Conservation (phyloP, 2,888 invertebrate genomes). For the Chrysolina oricalcia region DNA sequence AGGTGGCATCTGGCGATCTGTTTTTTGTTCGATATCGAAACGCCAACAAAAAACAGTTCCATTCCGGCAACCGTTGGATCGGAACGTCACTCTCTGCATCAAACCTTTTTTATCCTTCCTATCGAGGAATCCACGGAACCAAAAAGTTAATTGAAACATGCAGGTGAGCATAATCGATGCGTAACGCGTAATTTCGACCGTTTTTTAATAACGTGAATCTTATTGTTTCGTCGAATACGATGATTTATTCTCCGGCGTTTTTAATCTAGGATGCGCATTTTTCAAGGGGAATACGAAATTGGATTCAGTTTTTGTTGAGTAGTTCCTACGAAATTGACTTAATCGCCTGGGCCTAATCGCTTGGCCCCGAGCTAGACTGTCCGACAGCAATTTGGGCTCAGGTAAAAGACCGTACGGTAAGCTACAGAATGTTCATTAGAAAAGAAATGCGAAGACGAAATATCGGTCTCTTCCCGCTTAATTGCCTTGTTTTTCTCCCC, state of each 20-base stretch:
- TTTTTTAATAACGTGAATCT: slow-evolving; percentile 35
- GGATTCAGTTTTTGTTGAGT: slow-evolving; percentile 67
- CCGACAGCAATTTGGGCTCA: slow-evolving; percentile 55
- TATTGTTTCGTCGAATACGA: slow-evolving; percentile 48
- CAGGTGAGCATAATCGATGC: slow-evolving; percentile 52
- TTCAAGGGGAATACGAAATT: slow-evolving; percentile 65
- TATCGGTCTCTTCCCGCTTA: slow-evolving; percentile 17
- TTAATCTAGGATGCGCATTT: slow-evolving; percentile 58
- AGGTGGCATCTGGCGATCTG: too few relatives aligned
- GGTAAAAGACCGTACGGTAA: slow-evolving; percentile 56
- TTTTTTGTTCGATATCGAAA: not conserved
- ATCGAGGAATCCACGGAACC: slow-evolving; percentile 37
- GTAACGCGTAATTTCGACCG: slow-evolving; percentile 49
- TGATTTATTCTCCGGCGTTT: slow-evolving; percentile 57
- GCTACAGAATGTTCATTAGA: slow-evolving; percentile 56
- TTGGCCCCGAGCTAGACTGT: slow-evolving; percentile 54
- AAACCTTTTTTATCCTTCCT: slow-evolving; percentile 19
- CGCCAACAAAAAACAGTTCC: not conserved
- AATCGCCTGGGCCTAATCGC: slow-evolving; percentile 54
- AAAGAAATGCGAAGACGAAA: slow-evolving; percentile 37
- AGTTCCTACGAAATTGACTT: slow-evolving; percentile 68
- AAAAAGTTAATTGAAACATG: slow-evolving; percentile 49
- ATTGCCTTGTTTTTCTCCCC: slow-evolving; percentile 37
- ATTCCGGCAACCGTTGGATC: not conserved
- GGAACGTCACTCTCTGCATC: not conserved